A percentile compares a stretch with the other conserved stretches of the same genome.
Conservation (phyloP, 2,113 vertebrate genomes). For the Dascyllus trimaculatus region DNA sequence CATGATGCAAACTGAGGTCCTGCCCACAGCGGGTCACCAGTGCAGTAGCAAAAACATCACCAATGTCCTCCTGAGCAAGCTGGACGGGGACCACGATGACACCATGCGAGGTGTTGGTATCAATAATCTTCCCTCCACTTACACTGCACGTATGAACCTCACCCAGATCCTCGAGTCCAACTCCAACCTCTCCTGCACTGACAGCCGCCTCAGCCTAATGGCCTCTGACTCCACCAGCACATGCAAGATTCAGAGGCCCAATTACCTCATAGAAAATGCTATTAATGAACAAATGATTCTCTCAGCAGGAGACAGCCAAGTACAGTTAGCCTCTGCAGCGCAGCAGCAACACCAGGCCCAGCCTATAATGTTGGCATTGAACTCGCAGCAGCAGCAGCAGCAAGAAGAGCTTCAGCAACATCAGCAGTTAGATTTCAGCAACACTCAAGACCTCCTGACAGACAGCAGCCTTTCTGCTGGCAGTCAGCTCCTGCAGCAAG, state of each 20-base stretch:
- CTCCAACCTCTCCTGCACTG: slow-evolving; percentile 86
- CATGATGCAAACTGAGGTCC: slow-evolving; percentile 97
- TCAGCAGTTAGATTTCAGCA: slow-evolving; percentile 91
- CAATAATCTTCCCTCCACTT: slow-evolving; percentile 93
- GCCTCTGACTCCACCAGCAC: slow-evolving; percentile 86
- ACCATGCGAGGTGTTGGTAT: slow-evolving; percentile 91
- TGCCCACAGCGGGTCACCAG: slow-evolving; percentile 87
- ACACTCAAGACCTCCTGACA: slow-evolving; percentile 90
- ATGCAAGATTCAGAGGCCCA: slow-evolving; percentile 91
- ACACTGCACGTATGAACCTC: slow-evolving; percentile 98
- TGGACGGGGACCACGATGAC: slow-evolving; percentile 92
- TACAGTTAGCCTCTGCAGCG: slow-evolving; percentile 87
- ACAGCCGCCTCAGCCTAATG: slow-evolving; percentile 89
- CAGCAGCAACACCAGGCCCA: slow-evolving; percentile 80
- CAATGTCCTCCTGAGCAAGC: slow-evolving; percentile 93
- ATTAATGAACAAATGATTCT: slow-evolving; percentile 90
- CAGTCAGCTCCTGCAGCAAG: slow-evolving; percentile 90
- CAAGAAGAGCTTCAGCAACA: slow-evolving; percentile 80
- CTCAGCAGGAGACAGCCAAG: slow-evolving; percentile 88
- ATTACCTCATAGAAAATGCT: slow-evolving; percentile 93
- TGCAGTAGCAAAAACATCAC: slow-evolving; percentile 91
- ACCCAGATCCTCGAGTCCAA: slow-evolving; percentile 96
- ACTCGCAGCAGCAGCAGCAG: slow-evolving; percentile 82
- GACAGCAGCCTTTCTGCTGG: slow-evolving; percentile 87
- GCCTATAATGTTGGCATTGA: slow-evolving; percentile 81